These are phyloP conservation scores for Diaprepes abbreviatus DNA, from an alignment of 2,888 invertebrate genomes.

Conservation along the genomic window DNA sequence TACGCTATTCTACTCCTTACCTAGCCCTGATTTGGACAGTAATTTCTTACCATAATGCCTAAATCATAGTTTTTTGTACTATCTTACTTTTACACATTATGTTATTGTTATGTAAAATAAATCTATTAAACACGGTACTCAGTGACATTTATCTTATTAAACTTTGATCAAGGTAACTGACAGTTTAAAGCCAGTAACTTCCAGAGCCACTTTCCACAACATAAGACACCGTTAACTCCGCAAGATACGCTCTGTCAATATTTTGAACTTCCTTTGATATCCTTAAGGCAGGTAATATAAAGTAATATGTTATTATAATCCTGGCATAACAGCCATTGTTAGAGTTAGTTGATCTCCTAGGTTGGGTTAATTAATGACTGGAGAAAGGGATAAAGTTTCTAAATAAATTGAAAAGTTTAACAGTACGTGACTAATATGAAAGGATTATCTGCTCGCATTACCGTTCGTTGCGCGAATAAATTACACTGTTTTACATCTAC, in stretches of 20 bases:
- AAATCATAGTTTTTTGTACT: too few species aligned
- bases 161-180: too few species aligned
- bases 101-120: too few species aligned
- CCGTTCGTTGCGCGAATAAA: not conserved
- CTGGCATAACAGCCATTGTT: conserved; percentile 8
- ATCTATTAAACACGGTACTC: too few species aligned
- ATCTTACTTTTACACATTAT: too few species aligned
- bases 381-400: conserved; percentile 5
- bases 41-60: too few species aligned
- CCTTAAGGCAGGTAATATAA: not conserved
- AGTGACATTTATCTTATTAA: too few species aligned
- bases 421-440: not conserved
- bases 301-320: conserved; percentile 7
- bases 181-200: too few species aligned
- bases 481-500: too few species aligned
- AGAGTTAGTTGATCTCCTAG: not conserved
- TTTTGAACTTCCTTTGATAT: conserved; percentile 7
- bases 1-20: too few species aligned
- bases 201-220: conserved; percentile 3
- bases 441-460: not conserved
- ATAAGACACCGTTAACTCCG: not conserved
- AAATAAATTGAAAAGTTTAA: conserved; percentile 5
- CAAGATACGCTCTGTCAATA: not conserved
- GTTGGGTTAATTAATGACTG: conserved; percentile 4
- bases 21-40: too few species aligned